Base-by-base conservation (phyloP, 2,888 invertebrate species). In the Taenaris catops region DNA sequence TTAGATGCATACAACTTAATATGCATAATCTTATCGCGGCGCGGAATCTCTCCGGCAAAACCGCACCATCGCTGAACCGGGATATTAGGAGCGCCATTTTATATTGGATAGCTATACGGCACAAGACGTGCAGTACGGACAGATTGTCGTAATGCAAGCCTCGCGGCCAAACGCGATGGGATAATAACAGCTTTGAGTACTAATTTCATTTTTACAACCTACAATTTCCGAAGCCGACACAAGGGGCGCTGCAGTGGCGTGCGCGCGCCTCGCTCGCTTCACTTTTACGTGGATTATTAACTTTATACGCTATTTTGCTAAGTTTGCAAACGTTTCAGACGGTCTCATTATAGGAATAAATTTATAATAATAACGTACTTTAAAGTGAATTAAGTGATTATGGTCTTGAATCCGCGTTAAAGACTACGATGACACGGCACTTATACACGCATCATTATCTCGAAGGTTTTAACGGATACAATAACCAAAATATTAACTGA, bases 181-280 rank as follows among this genome's bases (percentile, higher is more conserved):
- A 84, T 86, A 86, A 86, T 86, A 86, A 86, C 83, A 84, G 74
- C 81, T 81, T 84, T 78, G 79, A 73, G 70, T 81, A 84, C 86
- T 86, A 86, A 86, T 86, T 86, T 86, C 83, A 84, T 86, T 86
- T 86, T 86, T 86, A 86, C 86, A 86, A 84, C 86, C 86, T 80
- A 81, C 86, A 84, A 86, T 86, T 86, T 86, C 67, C 68, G 80
- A 83, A 73, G 86, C 86, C 86, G 84, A 84, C 86, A 86, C 81
- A 81, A 74, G 84, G 71, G 81, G 81, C 83, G 84, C 84, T 84
- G 86, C 84, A 56, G 86, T 83, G 71, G 76, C 80, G 78, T 76
- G 80, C 83, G 79, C 78, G 74, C 72, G 67, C 58, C 58, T 57
- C 53, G 57, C 58, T 61, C 71, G 74, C 68, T 74, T 63, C 68